Conservation (phyloP, 2,888 invertebrate species). For the Athetis lepigone region DNA sequence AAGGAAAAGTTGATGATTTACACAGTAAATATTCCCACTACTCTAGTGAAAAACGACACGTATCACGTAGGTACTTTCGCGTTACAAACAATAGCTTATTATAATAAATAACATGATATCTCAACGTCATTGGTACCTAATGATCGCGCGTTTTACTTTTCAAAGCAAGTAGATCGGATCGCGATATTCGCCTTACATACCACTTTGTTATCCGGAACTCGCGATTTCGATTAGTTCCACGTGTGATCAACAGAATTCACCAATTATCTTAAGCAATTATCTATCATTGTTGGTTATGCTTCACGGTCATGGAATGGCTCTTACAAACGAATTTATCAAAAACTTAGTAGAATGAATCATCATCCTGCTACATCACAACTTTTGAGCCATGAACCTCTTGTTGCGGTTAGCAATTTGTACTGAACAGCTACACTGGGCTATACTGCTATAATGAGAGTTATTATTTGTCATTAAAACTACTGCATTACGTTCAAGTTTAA, state of each 20-base stretch:
- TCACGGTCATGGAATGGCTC: constrained; percentile 76
- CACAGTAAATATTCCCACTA: constrained; percentile 28
- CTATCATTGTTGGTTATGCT: constrained; percentile 78
- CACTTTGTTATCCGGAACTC: constrained; percentile 81
- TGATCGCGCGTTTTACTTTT: constrained; percentile 73
- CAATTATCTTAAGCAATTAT: constrained; percentile 80
- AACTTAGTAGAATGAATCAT: constrained; percentile 39
- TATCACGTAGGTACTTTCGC: constrained; percentile 14
- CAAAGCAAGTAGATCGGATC: constrained; percentile 81
- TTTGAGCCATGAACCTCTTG: constrained; percentile 5
- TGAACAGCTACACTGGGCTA: neutral
- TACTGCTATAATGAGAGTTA: neutral
- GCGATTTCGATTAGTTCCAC: constrained; percentile 79
- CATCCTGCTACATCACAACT: constrained; percentile 23
- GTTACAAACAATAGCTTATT: constrained; percentile 23
- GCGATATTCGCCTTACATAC: constrained; percentile 56
- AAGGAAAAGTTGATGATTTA: constrained; percentile 12
- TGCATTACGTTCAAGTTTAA: neutral
- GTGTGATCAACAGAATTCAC: constrained; percentile 76
- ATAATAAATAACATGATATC: constrained; percentile 20
- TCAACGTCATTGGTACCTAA: constrained; percentile 54
- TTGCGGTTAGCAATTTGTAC: constrained; percentile 23
- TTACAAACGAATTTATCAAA: constrained; percentile 54
- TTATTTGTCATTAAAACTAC: constrained; percentile 17
- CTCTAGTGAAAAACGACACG: constrained; percentile 25